Conservation (phyloP, 2,113 vertebrate species). For the Dipodomys ordii region DNA sequence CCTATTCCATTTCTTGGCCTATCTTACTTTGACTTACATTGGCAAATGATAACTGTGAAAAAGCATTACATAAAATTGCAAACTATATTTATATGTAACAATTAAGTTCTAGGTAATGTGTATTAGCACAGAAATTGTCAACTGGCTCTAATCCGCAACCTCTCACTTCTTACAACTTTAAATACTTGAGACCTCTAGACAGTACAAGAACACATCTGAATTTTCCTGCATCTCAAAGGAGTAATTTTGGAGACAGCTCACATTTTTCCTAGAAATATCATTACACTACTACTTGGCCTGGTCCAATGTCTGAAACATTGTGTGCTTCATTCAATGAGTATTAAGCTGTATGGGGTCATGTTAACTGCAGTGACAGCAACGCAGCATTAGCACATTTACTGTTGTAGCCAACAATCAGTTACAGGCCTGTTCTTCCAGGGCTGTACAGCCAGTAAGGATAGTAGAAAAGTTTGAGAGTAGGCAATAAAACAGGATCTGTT, state of each 20-base stretch:
- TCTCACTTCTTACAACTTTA: conserved; percentile 16
- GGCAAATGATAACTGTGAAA: neutral
- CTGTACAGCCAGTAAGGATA: neutral
- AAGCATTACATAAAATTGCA: conserved; percentile 25
- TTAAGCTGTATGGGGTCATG: neutral
- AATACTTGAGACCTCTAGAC: neutral
- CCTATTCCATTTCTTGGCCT: neutral
- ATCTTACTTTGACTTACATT: conserved; percentile 16
- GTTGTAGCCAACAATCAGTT: neutral
- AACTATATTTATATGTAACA: neutral
- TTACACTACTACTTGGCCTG: neutral
- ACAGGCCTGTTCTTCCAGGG: neutral
- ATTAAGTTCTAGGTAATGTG: too few relatives aligned
- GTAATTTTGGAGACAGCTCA: neutral
- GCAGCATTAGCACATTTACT: neutral
- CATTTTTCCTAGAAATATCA: conserved; percentile 19
- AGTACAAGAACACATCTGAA: neutral
- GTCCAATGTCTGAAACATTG: neutral
- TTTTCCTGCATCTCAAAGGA: neutral
- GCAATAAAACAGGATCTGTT: neutral
- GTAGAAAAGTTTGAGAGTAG: neutral
- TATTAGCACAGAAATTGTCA: neutral
- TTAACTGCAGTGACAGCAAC: conserved; percentile 22
- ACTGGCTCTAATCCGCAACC: neutral
- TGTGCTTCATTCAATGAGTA: neutral